Base-by-base conservation (phyloP, 2,797 vertebrate species). In the Poecilia gillii region DNA sequence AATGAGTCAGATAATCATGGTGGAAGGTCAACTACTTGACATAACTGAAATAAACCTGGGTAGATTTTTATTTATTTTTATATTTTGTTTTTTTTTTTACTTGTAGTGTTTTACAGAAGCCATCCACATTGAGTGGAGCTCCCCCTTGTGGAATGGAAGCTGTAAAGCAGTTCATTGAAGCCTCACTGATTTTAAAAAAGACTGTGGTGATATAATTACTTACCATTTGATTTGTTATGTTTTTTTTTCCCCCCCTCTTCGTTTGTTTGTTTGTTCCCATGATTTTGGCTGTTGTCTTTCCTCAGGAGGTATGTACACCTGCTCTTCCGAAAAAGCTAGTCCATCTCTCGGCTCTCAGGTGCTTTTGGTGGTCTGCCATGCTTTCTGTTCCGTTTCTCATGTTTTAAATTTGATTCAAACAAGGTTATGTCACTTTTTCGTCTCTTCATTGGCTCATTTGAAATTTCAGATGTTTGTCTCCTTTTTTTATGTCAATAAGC, bases 271-370 rank as follows among this genome's bases (percentile, higher is more conserved):
- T 97, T 95, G 93, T 98, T 97, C 96, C 98, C 97, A 97, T 98
- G 97, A 97, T 97, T 98, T 97, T 96, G 97, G 97, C 97, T 97
- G 96, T 98, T 97, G 96, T 97, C 96, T 98, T 97, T 98, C 97
- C 97, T 96, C 97, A 99, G 98, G 98, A 99, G 98, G 98, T 99
- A 99, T 95, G 98, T 99, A 98, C 92, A 96, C 95, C 96, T 95
- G 93, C 92, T 93, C 92, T 96, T 95, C 90, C 93, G 89, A 89
- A 93, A 72, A 72, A 28, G 11, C 93, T 95, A 95, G 96, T 96
- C 93, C 89, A 94, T 95, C 88, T 95, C 95, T 96, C 95, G 88
- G 93, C 96, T 95, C 92, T 94, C 91, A 86, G 96, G 95, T 95
- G 95, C 96, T 96, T 96, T 93, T 90, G 95, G 95, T 96, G 95